Conservation (phyloP, 2,888 invertebrate species). For the Trichacis sp. region DNA sequence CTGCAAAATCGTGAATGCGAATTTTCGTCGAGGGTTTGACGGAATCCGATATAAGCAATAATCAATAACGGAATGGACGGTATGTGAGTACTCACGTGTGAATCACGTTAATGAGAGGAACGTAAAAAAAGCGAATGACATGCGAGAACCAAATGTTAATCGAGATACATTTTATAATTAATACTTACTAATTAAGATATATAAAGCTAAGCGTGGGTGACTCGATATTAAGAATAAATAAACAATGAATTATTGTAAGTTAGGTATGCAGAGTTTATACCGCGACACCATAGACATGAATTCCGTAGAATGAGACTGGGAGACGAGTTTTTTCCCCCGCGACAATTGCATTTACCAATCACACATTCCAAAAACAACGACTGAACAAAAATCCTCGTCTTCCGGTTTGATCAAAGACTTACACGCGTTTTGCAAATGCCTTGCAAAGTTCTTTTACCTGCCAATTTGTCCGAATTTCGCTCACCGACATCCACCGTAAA, state of each 20-base stretch:
- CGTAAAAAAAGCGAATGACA: conserved; percentile 4
- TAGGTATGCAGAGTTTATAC: conserved; percentile 64
- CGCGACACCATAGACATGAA: conserved; percentile 41
- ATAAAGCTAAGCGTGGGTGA: conserved; percentile 35
- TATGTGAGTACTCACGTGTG: not conserved
- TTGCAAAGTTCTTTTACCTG: too few species aligned
- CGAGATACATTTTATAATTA: conserved; percentile 53
- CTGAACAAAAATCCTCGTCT: too few species aligned
- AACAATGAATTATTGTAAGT: conserved; percentile 63
- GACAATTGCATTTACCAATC: conserved; percentile 6
- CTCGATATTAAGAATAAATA: conserved; percentile 14
- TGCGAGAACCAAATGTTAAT: conserved; percentile 32
- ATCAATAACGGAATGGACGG: conserved; percentile 56
- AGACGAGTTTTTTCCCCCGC: conserved; percentile 3
- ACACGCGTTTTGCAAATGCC: too few species aligned
- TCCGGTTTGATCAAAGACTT: conserved; percentile 16
- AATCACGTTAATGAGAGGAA: conserved; percentile 10
- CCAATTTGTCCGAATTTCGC: too few species aligned
- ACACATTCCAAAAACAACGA: too few species aligned
- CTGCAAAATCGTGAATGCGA: conserved; percentile 16
- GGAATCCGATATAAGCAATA: conserved; percentile 59
- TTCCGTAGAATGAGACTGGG: conserved; percentile 9
- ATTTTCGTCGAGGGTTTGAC: conserved; percentile 38
- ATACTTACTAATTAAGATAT: conserved; percentile 43
- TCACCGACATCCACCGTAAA: too few species aligned